Evolutionary conservation across 1,140 invertebrate genomes (phyloP), one percentile per base, ranked within the genome.

Genomic region (Leptopilina clavipes): DNA sequence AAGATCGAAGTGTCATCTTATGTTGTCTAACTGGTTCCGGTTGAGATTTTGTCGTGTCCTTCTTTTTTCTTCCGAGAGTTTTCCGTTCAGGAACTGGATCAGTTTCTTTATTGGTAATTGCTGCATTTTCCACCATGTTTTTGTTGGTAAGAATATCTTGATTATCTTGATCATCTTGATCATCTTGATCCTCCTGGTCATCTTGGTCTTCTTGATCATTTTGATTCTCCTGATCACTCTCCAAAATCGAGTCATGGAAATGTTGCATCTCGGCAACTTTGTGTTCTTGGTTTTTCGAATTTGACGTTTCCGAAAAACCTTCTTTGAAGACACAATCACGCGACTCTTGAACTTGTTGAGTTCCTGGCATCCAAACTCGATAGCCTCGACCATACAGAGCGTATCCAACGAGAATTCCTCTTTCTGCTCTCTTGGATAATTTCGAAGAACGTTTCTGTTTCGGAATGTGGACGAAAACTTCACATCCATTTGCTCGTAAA

Each of bases 401-500:
- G 43, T 86, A 84, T n/a, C 84, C 83, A 7, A 86, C 70, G 10
- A 86, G 45, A 9, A 77, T 71, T 11, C 76, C 77, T 11, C 59
- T 71, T 45, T 75, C 56, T 0, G 75, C 73, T 72, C 78, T 83
- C 0, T 70, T 19, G n/a, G 82, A 74, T 12, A 83, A 72, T 73
- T 85, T 86, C 11, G 74, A 78, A 43, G 76, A 31, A 43, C 71
- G 44, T 71, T 82, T 83, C 70, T 76, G 74, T 12, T 84, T 82
- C 25, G 80, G 85, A 9, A 86, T 77, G 52, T 80, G 77, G 0
- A 74, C 78, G 52, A 82, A 88, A 17, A 86, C 86, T 70, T 77
- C 70, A 79, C 82, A 87, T 14, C 87, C 87, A 72, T 89, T 89
- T 11, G 86, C 76, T 77, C 80, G 45, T 1, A 88, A 52, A 79